phyloP scores from a whole-genome alignment of 2,797 vertebrate species.

The Oreochromis mossambicus region DNA sequence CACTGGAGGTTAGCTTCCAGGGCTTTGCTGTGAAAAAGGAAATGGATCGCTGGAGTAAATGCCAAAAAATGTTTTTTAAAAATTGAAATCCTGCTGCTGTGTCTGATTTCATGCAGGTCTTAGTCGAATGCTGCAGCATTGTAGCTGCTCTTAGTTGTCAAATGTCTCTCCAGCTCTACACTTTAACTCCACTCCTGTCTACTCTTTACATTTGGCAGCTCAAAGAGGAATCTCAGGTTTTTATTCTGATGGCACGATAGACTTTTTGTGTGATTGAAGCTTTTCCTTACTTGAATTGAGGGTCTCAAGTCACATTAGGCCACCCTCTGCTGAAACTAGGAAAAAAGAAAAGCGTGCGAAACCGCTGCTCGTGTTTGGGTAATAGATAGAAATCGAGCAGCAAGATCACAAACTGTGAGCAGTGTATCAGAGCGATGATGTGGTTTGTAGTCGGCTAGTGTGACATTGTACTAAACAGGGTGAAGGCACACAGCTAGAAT shows the following conservation, averaged over 20 bases:
- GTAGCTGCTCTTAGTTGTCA: not conserved
- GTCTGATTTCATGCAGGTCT: not conserved
- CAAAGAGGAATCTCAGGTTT: not conserved
- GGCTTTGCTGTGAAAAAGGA: constrained; percentile 16
- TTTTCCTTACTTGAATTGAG: not conserved
- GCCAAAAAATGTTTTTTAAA: not conserved
- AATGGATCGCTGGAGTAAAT: constrained; percentile 11
- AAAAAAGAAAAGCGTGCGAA: not conserved
- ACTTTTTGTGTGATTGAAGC: not conserved
- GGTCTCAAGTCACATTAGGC: not conserved
- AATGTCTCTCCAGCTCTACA: not conserved
- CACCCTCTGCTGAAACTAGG: not conserved
- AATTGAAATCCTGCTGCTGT: not conserved
- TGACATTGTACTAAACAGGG: not conserved
- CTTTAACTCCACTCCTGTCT: not conserved
- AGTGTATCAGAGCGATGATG: not conserved
- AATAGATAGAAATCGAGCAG: not conserved
- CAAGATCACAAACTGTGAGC: not conserved
- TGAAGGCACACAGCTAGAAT: not conserved
- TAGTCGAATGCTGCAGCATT: not conserved
- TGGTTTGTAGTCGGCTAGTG: not conserved
- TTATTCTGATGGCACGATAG: not conserved
- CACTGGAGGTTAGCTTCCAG: constrained; percentile 20
- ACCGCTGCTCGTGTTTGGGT: not conserved
- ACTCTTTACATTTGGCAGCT: not conserved